Percentiles rank a stretch among this genome's conserved stretches.
Conservation (phyloP, 2,113 vertebrate genomes). For the Megaleporinus macrocephalus region DNA sequence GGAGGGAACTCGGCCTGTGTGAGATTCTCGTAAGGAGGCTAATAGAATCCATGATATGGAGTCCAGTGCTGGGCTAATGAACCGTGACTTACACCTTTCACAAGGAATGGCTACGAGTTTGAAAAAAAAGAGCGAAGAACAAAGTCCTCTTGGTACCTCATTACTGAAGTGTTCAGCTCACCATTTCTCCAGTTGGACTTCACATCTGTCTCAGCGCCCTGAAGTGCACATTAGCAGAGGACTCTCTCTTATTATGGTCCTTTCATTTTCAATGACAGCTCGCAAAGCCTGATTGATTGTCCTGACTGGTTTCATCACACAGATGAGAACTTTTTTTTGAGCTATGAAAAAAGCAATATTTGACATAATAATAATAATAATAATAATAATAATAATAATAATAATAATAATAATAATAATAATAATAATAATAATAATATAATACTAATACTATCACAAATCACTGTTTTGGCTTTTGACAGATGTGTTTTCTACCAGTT, state of each 20-base stretch:
- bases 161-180: slow-evolving; percentile 47
- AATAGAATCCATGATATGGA: slow-evolving; percentile 37
- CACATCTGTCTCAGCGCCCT: slow-evolving; percentile 6
- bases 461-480: no score
- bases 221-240: not conserved
- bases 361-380: no score
- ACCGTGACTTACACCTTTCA: slow-evolving; percentile 47
- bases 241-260: not conserved
- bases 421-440: no score
- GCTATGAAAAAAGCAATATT: no score
- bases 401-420: no score
- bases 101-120: slow-evolving; percentile 41
- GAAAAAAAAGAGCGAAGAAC: slow-evolving; percentile 18
- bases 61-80: slow-evolving; percentile 45
- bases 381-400: no score
- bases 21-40: slow-evolving; percentile 26
- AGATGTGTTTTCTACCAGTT: no score
- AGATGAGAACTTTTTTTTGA: not conserved
- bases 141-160: slow-evolving; percentile 47
- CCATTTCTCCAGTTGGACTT: slow-evolving; percentile 22
- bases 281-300: not conserved
- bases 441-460: no score
- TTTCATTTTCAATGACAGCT: not conserved
- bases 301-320: not conserved
- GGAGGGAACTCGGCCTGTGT: slow-evolving; percentile 30